Percentiles rank a stretch among this genome's conserved stretches.
Evolutionary conservation across 2,797 vertebrate genomes (phyloP).

Genomic region (Fundulus diaphanus): DNA sequence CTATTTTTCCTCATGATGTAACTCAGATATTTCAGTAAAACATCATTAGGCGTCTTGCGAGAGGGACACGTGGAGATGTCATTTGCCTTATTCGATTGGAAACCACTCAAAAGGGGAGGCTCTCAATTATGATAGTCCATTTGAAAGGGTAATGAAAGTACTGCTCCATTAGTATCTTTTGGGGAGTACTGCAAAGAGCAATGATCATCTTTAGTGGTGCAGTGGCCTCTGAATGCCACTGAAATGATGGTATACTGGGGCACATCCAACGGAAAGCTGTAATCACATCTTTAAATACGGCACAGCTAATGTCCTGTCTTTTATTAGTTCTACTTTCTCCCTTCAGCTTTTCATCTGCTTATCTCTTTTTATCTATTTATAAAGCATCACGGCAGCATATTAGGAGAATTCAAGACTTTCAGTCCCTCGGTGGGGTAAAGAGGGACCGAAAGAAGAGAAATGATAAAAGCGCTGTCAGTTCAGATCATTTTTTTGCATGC

Average conservation of each 20-base stretch:
- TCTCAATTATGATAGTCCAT: conserved; percentile 31
- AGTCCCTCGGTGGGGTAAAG: conserved; percentile 7
- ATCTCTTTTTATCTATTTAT: conserved; percentile 35
- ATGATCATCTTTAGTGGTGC: not conserved
- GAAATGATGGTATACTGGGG: conserved; percentile 3
- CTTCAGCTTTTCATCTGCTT: conserved; percentile 2
- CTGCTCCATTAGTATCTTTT: conserved; percentile 21
- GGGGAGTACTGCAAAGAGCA: conserved; percentile 1
- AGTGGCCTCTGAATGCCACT: conserved; percentile 15
- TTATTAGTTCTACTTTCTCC: conserved; percentile 22
- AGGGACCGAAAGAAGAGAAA: not conserved
- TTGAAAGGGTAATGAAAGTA: conserved; percentile 37
- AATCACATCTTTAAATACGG: conserved; percentile 31
- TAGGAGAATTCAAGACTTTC: not conserved
- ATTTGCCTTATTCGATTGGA: conserved; percentile 15
- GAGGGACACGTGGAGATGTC: not conserved
- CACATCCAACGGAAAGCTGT: conserved; percentile 5
- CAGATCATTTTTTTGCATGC: not conserved
- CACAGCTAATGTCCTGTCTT: conserved; percentile 14
- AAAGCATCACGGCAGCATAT: conserved; percentile 1
- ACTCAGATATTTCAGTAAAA: conserved; percentile 10
- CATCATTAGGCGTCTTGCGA: conserved; percentile 17
- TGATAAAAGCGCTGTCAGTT: conserved; percentile 14
- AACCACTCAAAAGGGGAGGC: conserved; percentile 28
- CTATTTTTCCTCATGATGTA: conserved; percentile 16